These are phyloP conservation scores for Conus betulinus DNA, from an alignment of 1,140 invertebrate genomes.

Conservation along the genomic window DNA sequence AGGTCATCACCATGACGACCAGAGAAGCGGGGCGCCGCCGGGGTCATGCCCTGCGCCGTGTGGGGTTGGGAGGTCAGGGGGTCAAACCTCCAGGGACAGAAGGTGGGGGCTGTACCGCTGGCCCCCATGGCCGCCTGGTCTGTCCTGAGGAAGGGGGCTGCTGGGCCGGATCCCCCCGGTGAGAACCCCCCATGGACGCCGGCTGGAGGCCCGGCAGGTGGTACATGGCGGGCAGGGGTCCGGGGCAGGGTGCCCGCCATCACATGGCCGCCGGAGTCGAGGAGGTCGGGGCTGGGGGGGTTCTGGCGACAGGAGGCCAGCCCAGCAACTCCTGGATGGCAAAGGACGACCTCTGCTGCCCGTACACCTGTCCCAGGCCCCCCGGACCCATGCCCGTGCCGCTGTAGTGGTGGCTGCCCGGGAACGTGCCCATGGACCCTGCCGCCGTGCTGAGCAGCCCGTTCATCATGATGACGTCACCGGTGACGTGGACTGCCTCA, in stretches of 20 bases:
- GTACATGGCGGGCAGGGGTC: slow-evolving; percentile 38
- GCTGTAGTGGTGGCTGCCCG: slow-evolving; percentile 19
- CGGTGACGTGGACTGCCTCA: too few relatives aligned
- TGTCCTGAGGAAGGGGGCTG: slow-evolving; percentile 33
- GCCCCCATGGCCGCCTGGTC: slow-evolving; percentile 9
- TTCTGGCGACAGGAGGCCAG: slow-evolving; percentile 39
- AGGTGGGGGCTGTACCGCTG: slow-evolving; percentile 6
- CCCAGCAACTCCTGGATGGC: slow-evolving; percentile 48
- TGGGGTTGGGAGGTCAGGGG: slow-evolving; percentile 14
- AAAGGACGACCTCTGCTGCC: slow-evolving; percentile 45
- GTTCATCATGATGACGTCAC: slow-evolving; percentile 39
- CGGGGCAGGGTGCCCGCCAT: slow-evolving; percentile 16
- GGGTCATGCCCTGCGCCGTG: slow-evolving; percentile 17
- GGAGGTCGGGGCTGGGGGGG: slow-evolving; percentile 31
- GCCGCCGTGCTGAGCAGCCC: slow-evolving; percentile 37
- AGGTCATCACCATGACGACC: slow-evolving; percentile 32
- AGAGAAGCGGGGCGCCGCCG: slow-evolving; percentile 8
- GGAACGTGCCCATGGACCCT: slow-evolving; percentile 30
- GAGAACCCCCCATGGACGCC: not conserved
- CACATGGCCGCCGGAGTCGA: slow-evolving; percentile 28
- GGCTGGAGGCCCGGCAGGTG: not conserved
- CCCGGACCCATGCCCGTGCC: not conserved
- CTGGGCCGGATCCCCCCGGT: slow-evolving; percentile 1
- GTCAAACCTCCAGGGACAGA: slow-evolving; percentile 46
- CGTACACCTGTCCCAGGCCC: slow-evolving; percentile 42